These are phyloP conservation scores for Zaprionus capensis DNA, from an alignment of 1,140 invertebrate species.

Conservation along the genomic window DNA sequence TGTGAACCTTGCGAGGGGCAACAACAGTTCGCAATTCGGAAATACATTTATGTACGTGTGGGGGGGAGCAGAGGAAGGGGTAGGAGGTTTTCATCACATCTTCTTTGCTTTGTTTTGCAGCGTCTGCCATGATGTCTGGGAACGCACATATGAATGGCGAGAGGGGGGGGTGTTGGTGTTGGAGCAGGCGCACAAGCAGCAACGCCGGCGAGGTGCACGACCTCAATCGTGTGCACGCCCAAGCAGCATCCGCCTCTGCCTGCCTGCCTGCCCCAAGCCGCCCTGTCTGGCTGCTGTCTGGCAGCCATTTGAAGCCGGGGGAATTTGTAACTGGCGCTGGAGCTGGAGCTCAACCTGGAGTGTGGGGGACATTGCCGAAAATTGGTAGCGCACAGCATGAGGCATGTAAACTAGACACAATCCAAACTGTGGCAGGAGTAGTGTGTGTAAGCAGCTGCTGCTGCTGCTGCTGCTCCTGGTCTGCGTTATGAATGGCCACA, in stretches of 20 bases:
- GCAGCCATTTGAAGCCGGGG: slow-evolving; percentile 26
- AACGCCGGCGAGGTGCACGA: slow-evolving; percentile 70
- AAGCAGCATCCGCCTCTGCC: slow-evolving; percentile 27
- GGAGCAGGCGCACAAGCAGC: slow-evolving; percentile 72
- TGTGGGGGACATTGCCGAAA: slow-evolving; percentile 64
- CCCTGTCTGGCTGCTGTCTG: slow-evolving; percentile 75
- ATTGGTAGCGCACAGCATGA: slow-evolving; percentile 45
- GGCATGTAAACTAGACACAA: slow-evolving; percentile 36
- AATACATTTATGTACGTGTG: slow-evolving; percentile 71
- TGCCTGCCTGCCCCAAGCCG: slow-evolving; percentile 63
- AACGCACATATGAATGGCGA: slow-evolving; percentile 63
- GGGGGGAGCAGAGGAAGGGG: background rate
- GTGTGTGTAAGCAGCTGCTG: slow-evolving; percentile 44
- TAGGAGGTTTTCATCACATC: background rate
- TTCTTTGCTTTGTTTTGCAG: slow-evolving; percentile 45
- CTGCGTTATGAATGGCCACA: slow-evolving; percentile 31
- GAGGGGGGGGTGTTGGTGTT: slow-evolving; percentile 13
- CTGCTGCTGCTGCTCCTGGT: slow-evolving; percentile 9
- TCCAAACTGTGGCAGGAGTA: slow-evolving; percentile 20
- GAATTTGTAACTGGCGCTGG: slow-evolving; percentile 27
- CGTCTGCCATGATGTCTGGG: slow-evolving; percentile 76
- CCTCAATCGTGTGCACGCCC: slow-evolving; percentile 73
- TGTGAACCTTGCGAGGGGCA: slow-evolving; percentile 53
- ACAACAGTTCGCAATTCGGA: slow-evolving; percentile 65
- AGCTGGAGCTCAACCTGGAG: slow-evolving; percentile 20